phyloP scores from a whole-genome alignment of 2,888 invertebrate species.

The Trisateles emortualis region DNA sequence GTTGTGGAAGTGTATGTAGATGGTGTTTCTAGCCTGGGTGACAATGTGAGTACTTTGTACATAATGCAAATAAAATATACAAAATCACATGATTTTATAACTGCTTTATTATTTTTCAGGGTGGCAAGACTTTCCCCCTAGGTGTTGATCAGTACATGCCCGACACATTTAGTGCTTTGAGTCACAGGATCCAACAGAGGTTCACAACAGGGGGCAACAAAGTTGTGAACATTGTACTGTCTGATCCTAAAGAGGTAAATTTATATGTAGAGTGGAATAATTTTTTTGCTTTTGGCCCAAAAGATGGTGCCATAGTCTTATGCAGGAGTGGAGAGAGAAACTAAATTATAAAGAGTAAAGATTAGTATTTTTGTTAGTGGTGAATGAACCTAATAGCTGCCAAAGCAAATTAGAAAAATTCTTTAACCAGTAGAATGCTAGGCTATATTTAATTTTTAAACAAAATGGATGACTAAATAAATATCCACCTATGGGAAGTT shows the following conservation, averaged over 20 bases:
- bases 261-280: too few relatives aligned
- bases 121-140: conserved; percentile 84
- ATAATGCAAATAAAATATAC: background rate
- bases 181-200: conserved; percentile 87
- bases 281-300: too few relatives aligned
- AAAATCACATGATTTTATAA: background rate
- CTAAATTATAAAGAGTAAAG: too few relatives aligned
- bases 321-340: too few relatives aligned
- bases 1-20: conserved; percentile 90
- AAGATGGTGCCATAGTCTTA: too few relatives aligned
- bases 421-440: too few relatives aligned
- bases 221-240: conserved; percentile 88
- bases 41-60: conserved; percentile 62
- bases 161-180: conserved; percentile 87
- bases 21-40: conserved; percentile 87
- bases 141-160: conserved; percentile 88
- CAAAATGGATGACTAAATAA: too few relatives aligned
- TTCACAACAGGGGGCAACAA: conserved; percentile 88
- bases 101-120: conserved; percentile 54
- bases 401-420: too few relatives aligned
- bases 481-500: too few relatives aligned
- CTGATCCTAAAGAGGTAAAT: conserved; percentile 88
- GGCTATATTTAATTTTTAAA: too few relatives aligned
- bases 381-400: too few relatives aligned
- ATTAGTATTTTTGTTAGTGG: too few relatives aligned